Evolutionary conservation across 2,797 vertebrate species (phyloP).

Genomic region (Silurus aristotelis): DNA sequence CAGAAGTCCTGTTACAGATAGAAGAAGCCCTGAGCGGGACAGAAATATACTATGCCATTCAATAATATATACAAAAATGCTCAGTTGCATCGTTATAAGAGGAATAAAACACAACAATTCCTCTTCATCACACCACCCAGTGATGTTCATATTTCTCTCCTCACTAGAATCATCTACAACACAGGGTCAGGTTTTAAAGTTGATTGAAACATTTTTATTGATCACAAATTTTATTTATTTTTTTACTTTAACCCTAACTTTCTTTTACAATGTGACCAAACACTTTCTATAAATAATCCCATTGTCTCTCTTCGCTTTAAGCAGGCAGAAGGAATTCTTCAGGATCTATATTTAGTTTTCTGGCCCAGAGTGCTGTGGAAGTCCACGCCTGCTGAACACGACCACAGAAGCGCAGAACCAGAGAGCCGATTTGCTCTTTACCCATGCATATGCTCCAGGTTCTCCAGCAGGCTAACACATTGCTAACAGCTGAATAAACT

Average conservation of each 20-base stretch:
- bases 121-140: background rate
- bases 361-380: slow-evolving; percentile 19
- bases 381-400: slow-evolving; percentile 28
- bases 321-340: slow-evolving; percentile 33
- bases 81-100: background rate
- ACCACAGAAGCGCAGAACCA: slow-evolving; percentile 29
- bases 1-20: background rate
- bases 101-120: background rate
- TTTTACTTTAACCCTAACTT: background rate
- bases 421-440: slow-evolving; percentile 38
- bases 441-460: slow-evolving; percentile 37
- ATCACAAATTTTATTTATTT: background rate
- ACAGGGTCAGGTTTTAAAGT: background rate
- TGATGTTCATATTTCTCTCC: background rate
- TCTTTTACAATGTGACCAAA: slow-evolving; percentile 6
- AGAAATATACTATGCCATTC: background rate
- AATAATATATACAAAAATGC: background rate
- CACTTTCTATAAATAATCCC: slow-evolving; percentile 22
- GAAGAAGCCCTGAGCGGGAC: background rate
- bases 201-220: background rate
- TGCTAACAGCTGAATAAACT: slow-evolving; percentile 54
- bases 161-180: background rate
- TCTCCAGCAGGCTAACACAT: slow-evolving; percentile 41
- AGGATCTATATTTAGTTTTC: slow-evolving; percentile 40
- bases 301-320: slow-evolving; percentile 26